Base-by-base conservation (phyloP, 2,888 invertebrate species). In the Bellardia pandia region DNA sequence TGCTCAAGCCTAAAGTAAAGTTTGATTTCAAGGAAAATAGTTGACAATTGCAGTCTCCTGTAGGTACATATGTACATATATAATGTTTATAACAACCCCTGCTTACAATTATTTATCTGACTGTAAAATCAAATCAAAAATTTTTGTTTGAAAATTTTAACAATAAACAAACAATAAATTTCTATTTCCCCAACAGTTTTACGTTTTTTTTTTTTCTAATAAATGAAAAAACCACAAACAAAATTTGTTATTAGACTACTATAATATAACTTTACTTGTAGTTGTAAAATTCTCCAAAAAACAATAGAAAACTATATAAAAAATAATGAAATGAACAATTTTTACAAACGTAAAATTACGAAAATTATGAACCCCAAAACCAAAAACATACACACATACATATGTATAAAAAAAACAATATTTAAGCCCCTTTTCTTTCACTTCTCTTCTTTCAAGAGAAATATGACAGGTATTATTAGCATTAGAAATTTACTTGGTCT, bases 261-360 rank as follows among this genome's bases (percentile, higher is more conserved):
- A 56, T 2, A 56, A 56, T 23, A 23, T 23, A 23, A 16, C 23
- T 23, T 56, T 23, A 23, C 56, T 9, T 16, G 16, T 9, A 56
- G 6, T 56, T 56, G 6, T 16, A 56, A 16, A 56, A 33, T 60
- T 33, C 33, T 60, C 33, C 14, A 60, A 48, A 68, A 48, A 33
- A n/a, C 68, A 68, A 45, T 40, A 66, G 42, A 45, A 66, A 66
- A 45, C 2, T 58, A 23, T 53, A 66, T 16, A 40, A 11, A 64
- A 64, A 42, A 45, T 68, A 68, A 68, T 48, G 48, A 68, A 68
- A 68, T 68, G 48, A 68, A 42, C 48, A 68, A 48, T 48, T 68
- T 48, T 48, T 68, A 68, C 7, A 8, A 14, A 13, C 45, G 7
- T 48, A 30, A 48, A 51, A 14, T 48, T 3, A 45, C 23, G 23